Conservation (phyloP, 1,140 invertebrate genomes). For the Mylabris phalerata region DNA sequence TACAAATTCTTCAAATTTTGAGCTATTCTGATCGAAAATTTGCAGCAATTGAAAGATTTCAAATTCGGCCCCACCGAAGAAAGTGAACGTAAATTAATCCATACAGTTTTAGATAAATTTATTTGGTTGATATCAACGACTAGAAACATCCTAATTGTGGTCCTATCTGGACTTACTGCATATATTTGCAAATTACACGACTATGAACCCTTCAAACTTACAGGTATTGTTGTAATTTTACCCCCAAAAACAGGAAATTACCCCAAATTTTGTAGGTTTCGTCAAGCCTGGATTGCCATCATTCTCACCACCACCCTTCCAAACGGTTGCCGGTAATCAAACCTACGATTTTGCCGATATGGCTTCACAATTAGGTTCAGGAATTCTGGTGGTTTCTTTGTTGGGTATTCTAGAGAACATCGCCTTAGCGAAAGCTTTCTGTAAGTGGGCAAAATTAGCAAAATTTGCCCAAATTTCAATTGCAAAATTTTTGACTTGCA, state of each 20-base stretch:
- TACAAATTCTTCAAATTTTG: neutral
- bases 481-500: constrained; percentile 16
- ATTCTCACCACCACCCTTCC: constrained; percentile 57
- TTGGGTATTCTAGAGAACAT: constrained; percentile 75
- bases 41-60: constrained; percentile 67
- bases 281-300: constrained; percentile 63
- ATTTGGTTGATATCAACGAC: constrained; percentile 70
- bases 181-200: constrained; percentile 56
- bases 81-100: constrained; percentile 42
- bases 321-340: constrained; percentile 53
- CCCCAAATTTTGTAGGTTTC: constrained; percentile 40
- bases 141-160: constrained; percentile 70
- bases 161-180: constrained; percentile 59
- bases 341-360: constrained; percentile 63
- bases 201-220: constrained; percentile 59
- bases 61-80: constrained; percentile 45
- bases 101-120: constrained; percentile 45
- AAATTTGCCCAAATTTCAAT: neutral
- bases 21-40: constrained; percentile 13
- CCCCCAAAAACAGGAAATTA: too few species aligned
- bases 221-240: constrained; percentile 31
- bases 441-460: constrained; percentile 50
- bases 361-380: constrained; percentile 60
- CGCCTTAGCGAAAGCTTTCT: constrained; percentile 75
- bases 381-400: constrained; percentile 71